Evolutionary conservation across 2,888 invertebrate species (phyloP), one percentile per base, ranked within the genome.

Genomic region (Platypus cylindrus): DNA sequence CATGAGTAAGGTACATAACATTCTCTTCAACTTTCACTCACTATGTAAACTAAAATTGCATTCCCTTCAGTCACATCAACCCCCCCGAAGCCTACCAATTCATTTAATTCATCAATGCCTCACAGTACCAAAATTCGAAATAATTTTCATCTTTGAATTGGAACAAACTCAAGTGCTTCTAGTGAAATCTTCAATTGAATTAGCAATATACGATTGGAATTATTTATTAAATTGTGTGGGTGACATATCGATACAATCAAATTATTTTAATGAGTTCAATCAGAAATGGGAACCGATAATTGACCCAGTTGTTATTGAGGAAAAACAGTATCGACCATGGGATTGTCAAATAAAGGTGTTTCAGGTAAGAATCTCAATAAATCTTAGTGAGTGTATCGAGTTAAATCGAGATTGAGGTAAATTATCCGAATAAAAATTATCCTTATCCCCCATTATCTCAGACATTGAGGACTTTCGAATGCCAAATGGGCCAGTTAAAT

Each of bases 261-360:
- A 62, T 47, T 63, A 60, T 43, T 63, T 58, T 42, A 62, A 62
- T 40, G 61, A 61, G 34, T 49, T 45, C 36, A 40, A 54, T 17
- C 62, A 62, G 46, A 49, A 69, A 5, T 91, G 90, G 90, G 89
- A 91, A 53, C 89, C 89, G 0, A 58, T 90, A 1, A 58, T 87
- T 1, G 87, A 87, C 48, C 82, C 85, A 0, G 71, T 77, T 1
- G 70, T 75, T 1, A 66, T 72, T 25, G 67, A 69, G 18, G 78
- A 79, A 54, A 74, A 75, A 43, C 58, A 67, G 2, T 78, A 76
- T 53, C 66, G 73, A 36, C 78, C 82, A 0, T 84, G 80, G 78
- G 78, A 81, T 52, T 59, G 82, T 11, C 64, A 70, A 13, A 65
- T 80, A 32, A 78, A 74, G 50, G 58, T 78, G 22, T 72, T 71